Evolutionary conservation across 2,113 vertebrate species (phyloP), one percentile per base, ranked within the genome.

Genomic region (Loxodonta africana): DNA sequence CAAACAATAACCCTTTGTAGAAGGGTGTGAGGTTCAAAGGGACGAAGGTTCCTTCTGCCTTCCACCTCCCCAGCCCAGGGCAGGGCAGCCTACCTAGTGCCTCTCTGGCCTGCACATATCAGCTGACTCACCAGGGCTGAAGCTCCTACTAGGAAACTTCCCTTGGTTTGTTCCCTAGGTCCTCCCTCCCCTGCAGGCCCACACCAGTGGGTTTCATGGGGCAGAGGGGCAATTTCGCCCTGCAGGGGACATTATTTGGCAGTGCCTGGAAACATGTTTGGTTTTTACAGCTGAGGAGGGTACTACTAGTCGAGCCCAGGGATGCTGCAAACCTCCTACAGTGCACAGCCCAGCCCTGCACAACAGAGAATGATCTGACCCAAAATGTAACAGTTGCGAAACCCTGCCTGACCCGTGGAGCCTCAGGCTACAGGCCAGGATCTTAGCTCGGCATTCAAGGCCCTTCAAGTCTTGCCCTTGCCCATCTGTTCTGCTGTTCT

Each of bases 301-400:
- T 12, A 25, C 26, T 18, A 0, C 21, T 1, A 26, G 10, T 46
- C 4, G 60, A 25, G 7, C 20, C n/a, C 67, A 48, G 41, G 73
- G 53, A 1, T 51, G 18, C 60, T 60, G n/a, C 30, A 0, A 0
- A 26, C 11, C 5, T 2, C 25, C 7, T 0, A 30, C 8, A 0
- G 0, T 21, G 33, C 26, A 5, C 14, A 33, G 83, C 21, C 2
- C 10, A 17, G 46, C 37, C 28, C 78, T 67, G 62, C 20, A 5
- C 17, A 17, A 2, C 28, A 67, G 51, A 44, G 71, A 20, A 7
- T 8, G 37, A 7, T 10, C 0, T 20, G 26, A 60, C 30, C 41
- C 6, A 14, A 1, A 15, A 9, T 0, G 44, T n/a, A 8, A 60
- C 3, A 21, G 10, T 1, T 12, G 84, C 26, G 67, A 6, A 18